phyloP scores from a whole-genome alignment of 2,797 vertebrate genomes.

The Hozukius guyotensis region DNA sequence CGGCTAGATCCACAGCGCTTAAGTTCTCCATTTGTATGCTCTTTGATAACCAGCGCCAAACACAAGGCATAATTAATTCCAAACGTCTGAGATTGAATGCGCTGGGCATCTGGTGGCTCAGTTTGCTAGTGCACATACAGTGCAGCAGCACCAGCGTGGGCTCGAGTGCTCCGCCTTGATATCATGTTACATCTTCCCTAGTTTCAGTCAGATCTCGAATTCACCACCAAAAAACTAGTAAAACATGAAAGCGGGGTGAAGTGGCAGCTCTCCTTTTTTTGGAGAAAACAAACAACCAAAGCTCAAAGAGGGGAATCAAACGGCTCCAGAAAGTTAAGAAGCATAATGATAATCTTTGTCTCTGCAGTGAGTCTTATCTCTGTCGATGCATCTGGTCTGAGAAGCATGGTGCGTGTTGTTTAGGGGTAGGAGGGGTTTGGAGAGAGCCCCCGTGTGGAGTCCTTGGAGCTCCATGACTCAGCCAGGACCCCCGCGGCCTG shows the following conservation, averaged over 20 bases:
- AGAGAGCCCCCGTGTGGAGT: conserved; percentile 55
- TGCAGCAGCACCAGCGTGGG: conserved; percentile 49
- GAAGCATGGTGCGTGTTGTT: conserved; percentile 35
- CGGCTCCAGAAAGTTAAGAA: conserved; percentile 25
- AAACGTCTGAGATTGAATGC: conserved; percentile 44
- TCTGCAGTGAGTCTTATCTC: conserved; percentile 59
- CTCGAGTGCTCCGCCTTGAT: conserved; percentile 16
- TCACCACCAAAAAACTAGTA: neutral
- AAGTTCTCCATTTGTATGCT: conserved; percentile 50
- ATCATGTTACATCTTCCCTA: conserved; percentile 2
- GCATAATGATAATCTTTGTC: conserved; percentile 34
- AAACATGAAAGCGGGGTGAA: conserved; percentile 5
- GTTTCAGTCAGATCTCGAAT: neutral
- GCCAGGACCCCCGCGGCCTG: conserved; percentile 70
- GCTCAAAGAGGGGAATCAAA: conserved; percentile 22
- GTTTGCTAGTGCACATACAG: conserved; percentile 51
- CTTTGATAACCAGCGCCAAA: conserved; percentile 42
- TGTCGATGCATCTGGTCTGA: conserved; percentile 59
- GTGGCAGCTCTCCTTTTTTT: conserved; percentile 3
- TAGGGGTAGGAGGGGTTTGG: conserved; percentile 19
- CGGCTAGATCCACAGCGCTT: conserved; percentile 25
- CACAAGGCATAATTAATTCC: conserved; percentile 55
- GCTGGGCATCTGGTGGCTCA: conserved; percentile 67
- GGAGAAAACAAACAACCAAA: neutral
- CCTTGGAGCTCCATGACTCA: conserved; percentile 72